Evolutionary conservation across 2,113 vertebrate genomes (phyloP), one percentile per base, ranked within the genome.

Genomic region (Chiloscyllium plagiosum): DNA sequence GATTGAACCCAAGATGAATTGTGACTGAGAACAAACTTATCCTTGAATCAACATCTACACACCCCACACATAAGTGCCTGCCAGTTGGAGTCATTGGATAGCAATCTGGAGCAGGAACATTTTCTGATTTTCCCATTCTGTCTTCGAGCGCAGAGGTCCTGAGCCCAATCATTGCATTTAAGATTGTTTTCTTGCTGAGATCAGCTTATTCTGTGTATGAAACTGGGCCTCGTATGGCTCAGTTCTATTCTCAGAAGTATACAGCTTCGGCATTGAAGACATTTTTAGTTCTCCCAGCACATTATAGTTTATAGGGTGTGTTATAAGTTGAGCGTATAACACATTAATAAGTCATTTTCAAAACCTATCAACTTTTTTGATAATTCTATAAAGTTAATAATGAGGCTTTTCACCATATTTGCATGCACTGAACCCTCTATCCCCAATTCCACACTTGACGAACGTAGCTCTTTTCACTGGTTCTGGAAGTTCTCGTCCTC

Each of bases 391-490:
- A 61, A 93, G 42, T 37, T 42, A 83, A 93, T 66, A 66, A 47
- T 93, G 89, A 66, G 89, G 89, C n/a, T 93, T 66, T 93, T 93
- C 89, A 93, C 89, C 89, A 93, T 61, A 93, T 65, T n/a, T 37
- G 61, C 89, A 93, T 66, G 89, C 89, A 66, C n/a, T 37, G 65
- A 66, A 66, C 87, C 52, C 87, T 61, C 52, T 24, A 56, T 65
- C 61, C 61, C 33, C 61, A 93, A 66, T 66, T 93, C n/a, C 61
- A 66, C 61, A 6, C 89, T 37, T n/a, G 20, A 37, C 37, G 61
- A 66, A 56, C 19, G n/a, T 93, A 93, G 61, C 61, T 83, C 61
- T n/a, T 66, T 93, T 37, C 17, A 65, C 29, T 66, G 61, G 56
- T 66, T 37, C 20, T 90, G 24, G 26, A 4, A 89, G 50, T 24